Evolutionary conservation across 2,113 vertebrate species (phyloP).

Genomic region (Elephas maximus): DNA sequence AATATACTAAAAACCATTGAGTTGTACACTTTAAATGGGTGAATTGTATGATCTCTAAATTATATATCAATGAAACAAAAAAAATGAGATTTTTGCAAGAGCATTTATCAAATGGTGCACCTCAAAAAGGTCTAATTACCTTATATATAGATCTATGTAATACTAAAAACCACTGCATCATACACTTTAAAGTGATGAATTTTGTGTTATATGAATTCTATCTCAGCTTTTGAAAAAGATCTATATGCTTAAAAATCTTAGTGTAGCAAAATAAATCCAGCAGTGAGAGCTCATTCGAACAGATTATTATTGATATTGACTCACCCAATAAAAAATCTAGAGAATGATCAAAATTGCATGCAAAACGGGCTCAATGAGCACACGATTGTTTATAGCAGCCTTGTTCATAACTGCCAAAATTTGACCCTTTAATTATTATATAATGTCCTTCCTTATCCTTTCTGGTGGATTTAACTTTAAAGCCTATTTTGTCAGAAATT

Average conservation of each 20-base stretch:
- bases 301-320: slow-evolving; percentile 27
- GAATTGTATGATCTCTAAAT: too few species aligned
- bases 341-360: not conserved
- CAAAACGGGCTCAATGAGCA: not conserved
- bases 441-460: too few species aligned
- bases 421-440: too few species aligned
- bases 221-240: not conserved
- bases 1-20: too few species aligned
- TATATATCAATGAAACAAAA: not conserved
- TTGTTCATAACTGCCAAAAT: too few species aligned
- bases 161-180: not conserved
- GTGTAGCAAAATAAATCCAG: slow-evolving; percentile 15
- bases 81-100: not conserved
- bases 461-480: too few species aligned
- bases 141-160: not conserved
- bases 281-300: not conserved
- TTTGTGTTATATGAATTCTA: slow-evolving; percentile 14
- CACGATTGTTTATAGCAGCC: too few species aligned
- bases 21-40: too few species aligned
- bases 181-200: slow-evolving; percentile 18
- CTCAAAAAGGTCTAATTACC: not conserved
- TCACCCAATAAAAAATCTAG: not conserved
- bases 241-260: not conserved
- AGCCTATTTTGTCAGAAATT: too few species aligned
- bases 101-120: not conserved